Conservation (phyloP, 2,888 invertebrate species). For the Leptopterna dolabrata region DNA sequence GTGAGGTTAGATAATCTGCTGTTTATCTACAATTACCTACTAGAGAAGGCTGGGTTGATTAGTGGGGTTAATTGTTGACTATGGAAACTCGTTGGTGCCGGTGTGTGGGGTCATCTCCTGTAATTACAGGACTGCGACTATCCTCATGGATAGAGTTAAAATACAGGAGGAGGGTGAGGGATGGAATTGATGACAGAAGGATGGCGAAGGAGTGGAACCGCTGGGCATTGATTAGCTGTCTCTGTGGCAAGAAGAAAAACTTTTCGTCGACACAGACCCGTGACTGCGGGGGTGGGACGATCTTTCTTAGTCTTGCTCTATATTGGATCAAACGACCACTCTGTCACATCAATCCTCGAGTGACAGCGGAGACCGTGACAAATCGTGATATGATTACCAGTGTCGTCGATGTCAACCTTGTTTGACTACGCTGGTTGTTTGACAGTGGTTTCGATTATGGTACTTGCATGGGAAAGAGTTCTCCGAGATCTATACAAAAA, state of each 20-base stretch:
- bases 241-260: neutral
- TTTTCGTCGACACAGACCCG: neutral
- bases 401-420: too few relatives aligned
- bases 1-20: too few relatives aligned
- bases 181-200: too few relatives aligned
- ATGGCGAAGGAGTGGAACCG: neutral
- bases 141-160: neutral
- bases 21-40: neutral
- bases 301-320: neutral
- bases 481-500: too few relatives aligned
- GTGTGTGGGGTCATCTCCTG: neutral
- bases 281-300: neutral
- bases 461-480: too few relatives aligned
- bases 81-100: too few relatives aligned
- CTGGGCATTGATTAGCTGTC: conserved; percentile 25
- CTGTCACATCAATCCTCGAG: neutral
- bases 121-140: neutral
- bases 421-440: too few relatives aligned
- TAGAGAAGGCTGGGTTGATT: neutral
- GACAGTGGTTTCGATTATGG: too few relatives aligned
- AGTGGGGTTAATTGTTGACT: neutral
- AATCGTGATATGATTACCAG: neutral
- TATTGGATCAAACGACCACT: neutral
- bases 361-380: neutral
- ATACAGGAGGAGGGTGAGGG: neutral